Conservation (phyloP, 2,888 invertebrate genomes). For the Ptycholaimellus sp. region DNA sequence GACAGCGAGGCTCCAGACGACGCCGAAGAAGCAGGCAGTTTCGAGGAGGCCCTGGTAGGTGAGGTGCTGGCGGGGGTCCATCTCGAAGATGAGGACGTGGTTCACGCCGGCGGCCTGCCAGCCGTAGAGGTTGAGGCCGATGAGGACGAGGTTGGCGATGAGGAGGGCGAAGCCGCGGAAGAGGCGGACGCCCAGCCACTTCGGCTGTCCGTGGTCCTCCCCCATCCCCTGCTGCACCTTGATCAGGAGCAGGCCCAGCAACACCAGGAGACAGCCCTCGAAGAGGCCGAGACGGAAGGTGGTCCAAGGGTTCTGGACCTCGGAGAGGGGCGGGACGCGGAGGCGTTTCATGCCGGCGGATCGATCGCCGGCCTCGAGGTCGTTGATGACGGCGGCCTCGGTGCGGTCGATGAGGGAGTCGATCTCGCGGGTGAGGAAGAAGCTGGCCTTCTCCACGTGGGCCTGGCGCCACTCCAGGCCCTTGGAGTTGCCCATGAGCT, state of each 20-base stretch:
- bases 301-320: conserved; percentile 83
- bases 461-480: conserved; percentile 77
- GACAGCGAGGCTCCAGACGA: conserved; percentile 15
- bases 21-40: conserved; percentile 30
- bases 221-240: too few species aligned
- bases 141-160: conserved; percentile 32
- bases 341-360: conserved; percentile 92
- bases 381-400: conserved; percentile 38
- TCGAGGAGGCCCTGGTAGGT: conserved; percentile 33
- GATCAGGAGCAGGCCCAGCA: conserved; percentile 54
- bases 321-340: conserved; percentile 81
- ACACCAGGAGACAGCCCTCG: conserved; percentile 72
- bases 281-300: conserved; percentile 64
- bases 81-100: conserved; percentile 35
- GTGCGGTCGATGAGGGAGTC: conserved; percentile 81
- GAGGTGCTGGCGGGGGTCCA: conserved; percentile 34
- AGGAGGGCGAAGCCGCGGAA: conserved; percentile 79
- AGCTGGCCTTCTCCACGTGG: conserved; percentile 72
- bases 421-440: conserved; percentile 87
- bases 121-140: conserved; percentile 34
- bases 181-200: conserved; percentile 55
- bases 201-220: too few species aligned
- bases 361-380: conserved; percentile 58
- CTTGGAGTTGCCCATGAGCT: conserved; percentile 54
- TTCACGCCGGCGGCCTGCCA: conserved; percentile 35